These are phyloP conservation scores for Oceanodroma tethys DNA, from an alignment of 2,113 vertebrate species.

Conservation along the genomic window DNA sequence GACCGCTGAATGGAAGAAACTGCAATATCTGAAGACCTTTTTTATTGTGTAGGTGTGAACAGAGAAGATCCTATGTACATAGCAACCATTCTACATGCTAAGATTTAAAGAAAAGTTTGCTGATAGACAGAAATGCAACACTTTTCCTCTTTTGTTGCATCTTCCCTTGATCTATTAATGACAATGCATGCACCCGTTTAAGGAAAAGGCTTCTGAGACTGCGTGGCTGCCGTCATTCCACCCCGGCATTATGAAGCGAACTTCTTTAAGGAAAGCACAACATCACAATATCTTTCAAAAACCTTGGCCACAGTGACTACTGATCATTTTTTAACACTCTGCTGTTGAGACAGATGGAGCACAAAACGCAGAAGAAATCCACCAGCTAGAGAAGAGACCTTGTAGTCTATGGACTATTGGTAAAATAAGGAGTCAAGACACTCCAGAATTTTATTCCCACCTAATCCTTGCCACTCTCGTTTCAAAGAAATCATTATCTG, in stretches of 20 bases:
- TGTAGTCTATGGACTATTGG: neutral
- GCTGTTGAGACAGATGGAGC: neutral
- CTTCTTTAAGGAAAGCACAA: neutral
- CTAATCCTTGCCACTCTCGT: neutral
- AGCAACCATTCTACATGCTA: neutral
- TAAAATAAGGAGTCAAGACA: neutral
- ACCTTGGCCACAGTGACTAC: neutral
- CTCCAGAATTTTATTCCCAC: neutral
- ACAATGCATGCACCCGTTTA: neutral
- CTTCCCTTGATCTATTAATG: neutral
- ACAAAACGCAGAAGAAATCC: neutral
- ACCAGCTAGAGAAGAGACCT: neutral
- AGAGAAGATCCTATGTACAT: rapidly evolving
- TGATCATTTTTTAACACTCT: neutral
- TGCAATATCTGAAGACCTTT: neutral
- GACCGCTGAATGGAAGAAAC: neutral
- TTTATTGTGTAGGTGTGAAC: neutral
- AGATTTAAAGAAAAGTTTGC: neutral
- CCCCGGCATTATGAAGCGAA: neutral
- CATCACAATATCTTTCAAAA: neutral
- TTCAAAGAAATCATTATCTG: conserved; percentile 7
- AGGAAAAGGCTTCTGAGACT: neutral
- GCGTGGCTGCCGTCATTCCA: neutral
- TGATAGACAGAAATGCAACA: neutral
- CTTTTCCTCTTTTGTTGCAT: neutral